Evolutionary conservation across 2,113 vertebrate genomes (phyloP), one percentile per base, ranked within the genome.

Genomic region (Phoxinus phoxinus): DNA sequence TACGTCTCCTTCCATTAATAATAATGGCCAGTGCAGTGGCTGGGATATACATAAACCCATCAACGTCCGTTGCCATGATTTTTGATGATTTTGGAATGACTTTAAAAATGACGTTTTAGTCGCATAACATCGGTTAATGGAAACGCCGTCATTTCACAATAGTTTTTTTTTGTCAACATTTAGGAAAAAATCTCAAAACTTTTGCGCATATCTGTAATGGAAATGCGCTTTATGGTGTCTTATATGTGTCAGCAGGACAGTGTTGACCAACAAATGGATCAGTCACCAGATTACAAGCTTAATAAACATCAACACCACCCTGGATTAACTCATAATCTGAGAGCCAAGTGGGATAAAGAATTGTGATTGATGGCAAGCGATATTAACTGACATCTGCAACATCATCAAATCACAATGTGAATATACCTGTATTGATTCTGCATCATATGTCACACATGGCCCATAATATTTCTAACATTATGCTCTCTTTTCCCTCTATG

Each of bases 271-370:
- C 37, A 77, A 71, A 51, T 71, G 75, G 17, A 78, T 79, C 12
- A 37, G n/a, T 61, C 63, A 30, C 11, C 17, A 85, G 84, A 79
- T 79, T 77, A 85, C 12, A 53, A 65, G 2, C 46, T 30, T 74
- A 19, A 51, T 65, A 69, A 69, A 53, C 46, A 35, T 30, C 3
- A 37, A 17, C 83, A 53, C 59, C 30, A 35, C 3, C 58, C 41
- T 32, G 41, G 73, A 77, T 67, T n/a, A 84, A 77, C 73, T 51
- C 21, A 8, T 67, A 65, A 65, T 35, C 58, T 53, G 1, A 53
- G 3, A 56, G 27, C 27, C 67, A 67, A 37, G 23, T 12, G 2
- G 10, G 21, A 76, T n/a, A 77, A 48, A 65, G 73, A 41, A n/a
- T n/a, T 13, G 7, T 69, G 84, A 80, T 32, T 37, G 32, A 79